Conservation (phyloP, 2,113 vertebrate genomes). For the Anhinga anhinga region DNA sequence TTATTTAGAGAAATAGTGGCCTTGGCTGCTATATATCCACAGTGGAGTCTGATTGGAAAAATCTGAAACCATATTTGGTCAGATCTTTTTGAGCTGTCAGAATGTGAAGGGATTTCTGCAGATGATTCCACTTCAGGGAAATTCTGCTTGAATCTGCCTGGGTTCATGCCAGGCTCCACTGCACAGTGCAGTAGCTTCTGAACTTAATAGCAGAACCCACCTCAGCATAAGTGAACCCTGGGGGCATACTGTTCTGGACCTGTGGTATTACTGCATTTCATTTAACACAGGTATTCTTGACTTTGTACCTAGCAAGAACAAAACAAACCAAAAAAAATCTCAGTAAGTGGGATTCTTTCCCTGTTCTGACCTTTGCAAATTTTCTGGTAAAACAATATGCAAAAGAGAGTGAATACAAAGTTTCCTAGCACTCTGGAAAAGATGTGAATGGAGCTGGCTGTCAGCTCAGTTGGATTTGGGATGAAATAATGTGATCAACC, state of each 20-base stretch:
- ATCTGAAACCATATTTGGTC: background rate
- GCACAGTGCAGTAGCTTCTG: background rate
- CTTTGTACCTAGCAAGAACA: background rate
- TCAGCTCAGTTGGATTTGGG: background rate
- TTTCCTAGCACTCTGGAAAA: background rate
- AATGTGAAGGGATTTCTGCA: background rate
- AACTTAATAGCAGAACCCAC: background rate
- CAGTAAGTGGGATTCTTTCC: background rate
- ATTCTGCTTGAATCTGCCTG: background rate
- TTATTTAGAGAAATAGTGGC: background rate
- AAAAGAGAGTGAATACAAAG: background rate
- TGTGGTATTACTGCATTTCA: background rate
- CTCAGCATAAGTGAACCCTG: background rate
- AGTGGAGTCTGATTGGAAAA: background rate
- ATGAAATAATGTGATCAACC: background rate
- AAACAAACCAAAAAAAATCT: background rate
- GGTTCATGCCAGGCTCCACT: background rate
- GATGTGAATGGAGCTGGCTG: background rate
- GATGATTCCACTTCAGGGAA: background rate
- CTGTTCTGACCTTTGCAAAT: background rate
- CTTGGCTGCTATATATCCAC: background rate
- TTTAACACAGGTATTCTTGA: background rate
- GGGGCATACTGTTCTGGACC: background rate
- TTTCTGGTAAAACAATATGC: background rate
- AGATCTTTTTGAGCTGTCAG: background rate